phyloP scores from a whole-genome alignment of 2,797 vertebrate genomes.

The Syngnathus acus region DNA sequence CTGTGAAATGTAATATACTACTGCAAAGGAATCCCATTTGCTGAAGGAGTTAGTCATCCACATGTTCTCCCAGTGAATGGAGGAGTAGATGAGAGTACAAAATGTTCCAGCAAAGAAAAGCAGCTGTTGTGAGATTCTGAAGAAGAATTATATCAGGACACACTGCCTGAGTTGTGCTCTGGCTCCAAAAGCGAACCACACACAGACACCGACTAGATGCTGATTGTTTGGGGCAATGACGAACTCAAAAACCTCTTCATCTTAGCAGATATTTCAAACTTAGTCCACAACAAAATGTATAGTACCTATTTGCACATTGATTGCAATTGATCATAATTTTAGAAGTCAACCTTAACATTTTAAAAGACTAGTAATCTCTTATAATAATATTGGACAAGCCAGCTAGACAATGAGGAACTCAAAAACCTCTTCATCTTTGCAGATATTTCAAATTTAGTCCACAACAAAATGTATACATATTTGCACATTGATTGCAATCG shows the following conservation, averaged over 20 bases:
- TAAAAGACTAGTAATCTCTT: too few relatives aligned
- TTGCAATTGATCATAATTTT: too few relatives aligned
- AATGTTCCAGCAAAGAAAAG: slow-evolving; percentile 45
- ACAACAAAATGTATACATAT: too few relatives aligned
- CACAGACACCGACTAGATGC: slow-evolving; percentile 14
- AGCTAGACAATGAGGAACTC: neutral
- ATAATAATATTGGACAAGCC: too few relatives aligned
- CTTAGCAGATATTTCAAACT: neutral
- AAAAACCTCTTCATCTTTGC: neutral
- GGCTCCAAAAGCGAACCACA: slow-evolving; percentile 12
- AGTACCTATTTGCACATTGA: too few relatives aligned
- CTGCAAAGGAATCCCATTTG: slow-evolving; percentile 36
- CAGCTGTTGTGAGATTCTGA: slow-evolving; percentile 37
- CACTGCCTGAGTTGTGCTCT: slow-evolving; percentile 20
- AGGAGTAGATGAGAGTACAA: slow-evolving; percentile 28
- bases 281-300: too few relatives aligned
- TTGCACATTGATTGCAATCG: too few relatives aligned
- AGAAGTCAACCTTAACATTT: too few relatives aligned
- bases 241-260: neutral
- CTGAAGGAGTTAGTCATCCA: slow-evolving; percentile 15
- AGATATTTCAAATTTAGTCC: neutral
- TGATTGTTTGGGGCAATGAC: slow-evolving; percentile 26
- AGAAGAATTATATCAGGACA: slow-evolving; percentile 44
- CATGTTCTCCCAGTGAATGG: slow-evolving; percentile 19
- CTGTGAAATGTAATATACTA: slow-evolving; percentile 29